Evolutionary conservation across 2,888 invertebrate species (phyloP).

Genomic region (Bibio marci): DNA sequence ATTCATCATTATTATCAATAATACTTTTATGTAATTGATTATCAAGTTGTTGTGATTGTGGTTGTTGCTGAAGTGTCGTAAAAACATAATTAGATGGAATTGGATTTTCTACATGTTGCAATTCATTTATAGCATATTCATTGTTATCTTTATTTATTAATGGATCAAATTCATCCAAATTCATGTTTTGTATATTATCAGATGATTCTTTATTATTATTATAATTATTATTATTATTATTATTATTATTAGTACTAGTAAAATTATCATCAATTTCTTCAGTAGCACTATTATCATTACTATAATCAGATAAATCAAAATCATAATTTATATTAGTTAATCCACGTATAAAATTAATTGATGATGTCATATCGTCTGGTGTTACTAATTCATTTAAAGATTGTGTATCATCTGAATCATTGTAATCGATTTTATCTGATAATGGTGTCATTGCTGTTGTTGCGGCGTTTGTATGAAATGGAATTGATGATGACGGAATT

Average conservation of each 20-base stretch:
- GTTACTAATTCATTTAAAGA: constrained; percentile 41
- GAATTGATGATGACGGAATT: too few relatives aligned
- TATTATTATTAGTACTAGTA: constrained; percentile 19
- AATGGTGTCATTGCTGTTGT: not conserved
- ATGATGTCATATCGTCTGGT: constrained; percentile 34
- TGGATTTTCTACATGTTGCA: too few relatives aligned
- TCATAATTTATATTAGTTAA: constrained; percentile 58
- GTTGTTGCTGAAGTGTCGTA: constrained; percentile 7
- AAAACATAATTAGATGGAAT: too few relatives aligned
- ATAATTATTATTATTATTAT: too few relatives aligned
- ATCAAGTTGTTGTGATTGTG: constrained; percentile 6
- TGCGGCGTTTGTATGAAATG: too few relatives aligned
- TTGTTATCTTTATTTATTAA: constrained; percentile 12
- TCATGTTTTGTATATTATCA: constrained; percentile 28
- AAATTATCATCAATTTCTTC: constrained; percentile 30
- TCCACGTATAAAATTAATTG: constrained; percentile 37
- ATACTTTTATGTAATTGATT: constrained; percentile 4
- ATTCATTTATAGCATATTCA: too few relatives aligned
- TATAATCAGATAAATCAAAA: constrained; percentile 56
- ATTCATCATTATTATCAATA: constrained; percentile 22
- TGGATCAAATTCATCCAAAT: constrained; percentile 29
- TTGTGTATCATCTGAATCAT: constrained; percentile 32
- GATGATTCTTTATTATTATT: too few relatives aligned
- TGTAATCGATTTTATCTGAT: not conserved
- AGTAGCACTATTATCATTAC: constrained; percentile 51